Base-by-base conservation (phyloP, 1,140 invertebrate species). In the Drosophila ohnishii region DNA sequence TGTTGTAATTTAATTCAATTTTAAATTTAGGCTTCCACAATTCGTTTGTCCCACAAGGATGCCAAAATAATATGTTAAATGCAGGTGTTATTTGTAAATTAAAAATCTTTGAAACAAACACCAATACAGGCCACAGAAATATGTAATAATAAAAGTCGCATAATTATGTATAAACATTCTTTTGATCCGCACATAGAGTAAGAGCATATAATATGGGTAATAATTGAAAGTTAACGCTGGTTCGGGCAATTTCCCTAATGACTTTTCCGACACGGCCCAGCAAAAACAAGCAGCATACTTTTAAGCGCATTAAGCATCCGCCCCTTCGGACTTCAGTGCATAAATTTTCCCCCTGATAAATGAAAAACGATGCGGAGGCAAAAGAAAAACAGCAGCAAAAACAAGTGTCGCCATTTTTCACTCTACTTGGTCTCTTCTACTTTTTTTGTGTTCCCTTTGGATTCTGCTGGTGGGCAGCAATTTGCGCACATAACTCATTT, bases 401-500 rank as follows among this genome's bases (percentile, higher is more conserved):
- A 67, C 76, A 87, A 88, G 70, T 83, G 80, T 80, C 84, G 77
- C 70, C 80, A 66, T 77, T 78, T 78, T 82, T 74, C 64, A 73
- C 75, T 65, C 72, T 42, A 51, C 62, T 64, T 75, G 65, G 51
- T 35, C 56, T 44, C 40, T 57, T 50, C 37, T n/a, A n/a, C n/a
- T 44, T 32, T 42, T 42, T 42, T 40, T 10, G 8, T 47, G 44
- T 47, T 50, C 25, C 42, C 22, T 13, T n/a, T 35, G 67, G 67
- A 71, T 63, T 67, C 50, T 53, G 63, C 44, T 87, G 80, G 67
- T 84, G 84, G 80, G 75, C 80, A 83, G 80, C 80, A 88, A 88
- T 88, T 88, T 88, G 84, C 67, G 73, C 80, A 84, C 84, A 88
- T 88, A 88, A 88, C 84, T 88, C 84, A 88, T 88, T 88, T 88